Base-by-base conservation (phyloP, 1,140 invertebrate genomes). In the Calephelis virginiensis region DNA sequence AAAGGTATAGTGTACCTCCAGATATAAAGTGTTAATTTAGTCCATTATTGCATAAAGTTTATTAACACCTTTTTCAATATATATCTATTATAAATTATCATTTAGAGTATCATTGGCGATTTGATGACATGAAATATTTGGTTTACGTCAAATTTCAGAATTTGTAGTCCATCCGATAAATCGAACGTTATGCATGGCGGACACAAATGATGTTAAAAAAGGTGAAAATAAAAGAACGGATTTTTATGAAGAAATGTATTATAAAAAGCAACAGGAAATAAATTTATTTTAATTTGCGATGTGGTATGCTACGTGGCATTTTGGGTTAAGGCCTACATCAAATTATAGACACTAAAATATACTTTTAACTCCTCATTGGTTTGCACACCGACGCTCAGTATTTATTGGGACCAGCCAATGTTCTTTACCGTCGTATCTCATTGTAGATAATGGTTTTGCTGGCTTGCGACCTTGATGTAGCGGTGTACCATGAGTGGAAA, bases 101-200 rank as follows among this genome's bases (percentile, higher is more conserved):
- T 63, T 67, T 67, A 28, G 66, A 45, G 60, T 67, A 13, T 63
- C 37, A 13, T 67, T 67, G 5, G 63, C 38, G 11, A 63, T 62
- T 50, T 28, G 5, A 17, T 17, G 17, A 17, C 17, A 17, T 17
- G 17, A 66, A 66, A 63, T 38, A 56, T 6, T 13, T 48, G 60
- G 40, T 46, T 38, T 60, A 40, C 63, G 46, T 64, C 8, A 64
- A 12, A 64, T 43, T 64, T 68, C 40, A 60, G 50, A 64, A 59
- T 68, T 68, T 64, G 64, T 64, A 61, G 45, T 17, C 62, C 43
- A 50, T 68, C 62, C 62, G 53, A 68, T 49, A 60, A 60, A 68
- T 68, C 50, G 67, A 61, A 68, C 53, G 61, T n/a, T 64, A 69
- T 64, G 67, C 63, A 64, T 45, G 37, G 46, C 45, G 63, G 56